Base-by-base conservation (phyloP, 2,113 vertebrate species). In the Nerophis ophidion region DNA sequence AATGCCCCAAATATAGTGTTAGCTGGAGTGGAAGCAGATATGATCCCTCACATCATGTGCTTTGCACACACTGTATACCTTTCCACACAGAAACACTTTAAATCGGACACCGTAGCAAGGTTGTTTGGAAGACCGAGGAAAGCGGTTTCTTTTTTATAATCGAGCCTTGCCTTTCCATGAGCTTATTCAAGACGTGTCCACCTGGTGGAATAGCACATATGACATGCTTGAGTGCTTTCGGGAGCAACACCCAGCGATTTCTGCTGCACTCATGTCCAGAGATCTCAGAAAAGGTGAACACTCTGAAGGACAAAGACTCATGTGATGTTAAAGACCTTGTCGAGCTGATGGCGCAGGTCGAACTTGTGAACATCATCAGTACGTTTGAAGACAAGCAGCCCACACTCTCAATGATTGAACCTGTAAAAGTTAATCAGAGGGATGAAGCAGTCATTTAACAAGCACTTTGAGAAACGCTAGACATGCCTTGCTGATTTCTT, bases 121-220 rank as follows among this genome's bases (percentile, higher is more conserved):
- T 4, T 8, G 33, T 33, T 34, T 2, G 13, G 34, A 15, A 54
- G 52, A 36, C 6, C 2, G 34, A 36, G 34, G 52, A 54, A 34
- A n/a, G 34, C n/a, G 33, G 51, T 54, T 4, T 4, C 10, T 8
- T 54, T 38, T 38, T 36, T 54, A n/a, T 54, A 34, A 38, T 15
- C 34, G n/a, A n/a, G 33, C 53, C 53, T 55, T 55, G 14, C 34
- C 35, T 38, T 55, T n/a, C 15, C 35, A 55, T 34, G 36, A 8
- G 33, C 35, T 55, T 8, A 38, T 55, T n/a, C 53, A 55, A 55
- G 35, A 55, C 36, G 53, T 38, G 34, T 16, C 53, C 34, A 55
- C 52, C 7, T 6, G 34, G 4, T 38, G 34, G 52, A 38, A 55
- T 34, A 55, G 52, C 52, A n/a, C 14, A 12, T 16, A 55, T 38